A percentile compares a stretch with the other conserved stretches of the same genome.
These are phyloP conservation scores for Neomorphus geoffroyi DNA, from an alignment of 2,797 vertebrate genomes.

Conservation along the genomic window DNA sequence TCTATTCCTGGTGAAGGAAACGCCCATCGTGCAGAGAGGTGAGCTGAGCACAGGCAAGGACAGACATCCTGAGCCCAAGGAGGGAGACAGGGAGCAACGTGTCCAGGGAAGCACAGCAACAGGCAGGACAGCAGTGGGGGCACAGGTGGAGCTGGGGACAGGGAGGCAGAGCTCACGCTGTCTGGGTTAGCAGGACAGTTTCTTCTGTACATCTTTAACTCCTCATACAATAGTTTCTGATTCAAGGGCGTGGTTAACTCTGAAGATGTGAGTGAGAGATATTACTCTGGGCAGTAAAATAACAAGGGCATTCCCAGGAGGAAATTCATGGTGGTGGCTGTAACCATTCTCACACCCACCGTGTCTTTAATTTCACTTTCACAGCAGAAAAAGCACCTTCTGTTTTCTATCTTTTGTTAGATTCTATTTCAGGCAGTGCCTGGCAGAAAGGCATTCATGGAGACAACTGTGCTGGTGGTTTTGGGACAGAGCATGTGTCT, in stretches of 20 bases:
- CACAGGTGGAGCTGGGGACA: neutral
- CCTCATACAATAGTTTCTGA: neutral
- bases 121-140: neutral
- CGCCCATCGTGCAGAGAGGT: rapidly evolving
- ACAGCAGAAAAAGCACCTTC: neutral
- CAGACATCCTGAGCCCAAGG: rapidly evolving
- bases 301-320: neutral
- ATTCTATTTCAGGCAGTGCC: neutral
- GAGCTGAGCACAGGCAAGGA: too few species aligned
- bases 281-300: neutral
- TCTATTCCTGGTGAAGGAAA: neutral
- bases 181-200: neutral
- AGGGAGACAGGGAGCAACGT: neutral
- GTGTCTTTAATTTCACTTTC: neutral
- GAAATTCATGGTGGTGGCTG: neutral
- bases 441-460: neutral
- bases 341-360: neutral
- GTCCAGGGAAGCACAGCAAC: rapidly evolving
- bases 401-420: neutral
- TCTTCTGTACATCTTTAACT: neutral
- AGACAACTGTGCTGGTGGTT: conserved; percentile 7
- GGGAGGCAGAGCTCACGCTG: neutral
- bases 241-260: neutral
- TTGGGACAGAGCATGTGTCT: neutral
- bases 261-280: neutral